Evolutionary conservation across 2,888 invertebrate genomes (phyloP).

Genomic region (Aspidapion aeneum): DNA sequence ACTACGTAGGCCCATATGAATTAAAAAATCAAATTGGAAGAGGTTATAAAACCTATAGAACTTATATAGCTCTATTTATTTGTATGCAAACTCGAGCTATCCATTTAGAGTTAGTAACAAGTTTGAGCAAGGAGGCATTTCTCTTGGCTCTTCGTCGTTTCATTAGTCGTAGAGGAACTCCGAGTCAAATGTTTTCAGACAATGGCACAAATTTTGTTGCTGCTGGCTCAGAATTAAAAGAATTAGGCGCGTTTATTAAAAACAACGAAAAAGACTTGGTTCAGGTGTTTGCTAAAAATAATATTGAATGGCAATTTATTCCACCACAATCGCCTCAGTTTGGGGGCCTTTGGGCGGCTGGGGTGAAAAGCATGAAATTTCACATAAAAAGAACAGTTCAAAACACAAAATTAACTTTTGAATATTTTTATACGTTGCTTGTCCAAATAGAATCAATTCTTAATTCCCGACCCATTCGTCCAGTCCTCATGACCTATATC

Average conservation of each 20-base stretch:
- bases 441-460: conserved; percentile 19
- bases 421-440: conserved; percentile 17
- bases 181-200: too few relatives aligned
- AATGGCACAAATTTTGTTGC: too few relatives aligned
- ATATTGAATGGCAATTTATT: conserved; percentile 18
- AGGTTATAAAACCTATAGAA: conserved; percentile 23
- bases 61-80: conserved; percentile 26
- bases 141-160: conserved; percentile 26
- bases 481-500: conserved; percentile 15
- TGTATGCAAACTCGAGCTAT: conserved; percentile 24
- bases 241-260: conserved; percentile 21
- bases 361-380: conserved; percentile 24
- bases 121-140: conserved; percentile 28
- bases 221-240: conserved; percentile 14
- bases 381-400: conserved; percentile 23
- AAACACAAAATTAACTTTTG: conserved; percentile 16
- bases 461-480: conserved; percentile 18
- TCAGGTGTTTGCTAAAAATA: conserved; percentile 1
- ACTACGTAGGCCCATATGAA: conserved; percentile 28
- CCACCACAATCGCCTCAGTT: conserved; percentile 18
- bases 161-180: too few relatives aligned
- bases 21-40: conserved; percentile 23
- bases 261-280: conserved; percentile 29
- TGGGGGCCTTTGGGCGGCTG: conserved; percentile 15
- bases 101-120: conserved; percentile 20